phyloP scores from a whole-genome alignment of 2,113 vertebrate genomes.

The Sorex fumeus region DNA sequence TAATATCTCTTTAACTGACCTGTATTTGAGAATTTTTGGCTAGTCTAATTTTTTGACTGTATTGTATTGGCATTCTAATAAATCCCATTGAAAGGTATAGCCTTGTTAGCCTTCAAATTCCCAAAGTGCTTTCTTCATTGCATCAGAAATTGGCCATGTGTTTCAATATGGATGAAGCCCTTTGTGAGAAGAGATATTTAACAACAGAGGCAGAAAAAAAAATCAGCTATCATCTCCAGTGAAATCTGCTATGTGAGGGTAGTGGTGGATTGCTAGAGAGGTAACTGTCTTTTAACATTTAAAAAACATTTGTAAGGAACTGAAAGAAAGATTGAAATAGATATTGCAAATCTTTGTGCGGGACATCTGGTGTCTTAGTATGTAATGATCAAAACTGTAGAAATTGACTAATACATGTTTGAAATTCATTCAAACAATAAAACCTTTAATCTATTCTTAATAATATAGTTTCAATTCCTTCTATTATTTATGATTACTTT shows the following conservation, averaged over 20 bases:
- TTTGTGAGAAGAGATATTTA: constrained; percentile 46
- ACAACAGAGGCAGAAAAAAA: constrained; percentile 38
- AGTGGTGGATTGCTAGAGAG: not conserved
- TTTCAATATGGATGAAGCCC: not conserved
- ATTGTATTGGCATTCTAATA: constrained; percentile 6
- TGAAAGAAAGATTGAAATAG: not conserved
- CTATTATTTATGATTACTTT: constrained; percentile 15
- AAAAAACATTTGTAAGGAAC: not conserved
- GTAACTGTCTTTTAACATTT: constrained; percentile 33
- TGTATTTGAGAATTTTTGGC: not conserved
- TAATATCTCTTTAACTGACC: not conserved
- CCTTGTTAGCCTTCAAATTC: constrained; percentile 67
- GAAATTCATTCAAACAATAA: not conserved
- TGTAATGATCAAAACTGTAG: not conserved
- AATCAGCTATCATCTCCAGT: not conserved
- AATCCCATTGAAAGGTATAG: constrained; percentile 22
- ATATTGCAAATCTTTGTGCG: constrained; percentile 13
- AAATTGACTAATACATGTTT: not conserved
- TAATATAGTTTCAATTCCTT: not conserved
- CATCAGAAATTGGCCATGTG: constrained; percentile 39
- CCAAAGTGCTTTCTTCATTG: constrained; percentile 51
- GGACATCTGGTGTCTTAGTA: not conserved
- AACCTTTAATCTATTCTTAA: constrained; percentile 1
- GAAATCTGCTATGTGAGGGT: not conserved
- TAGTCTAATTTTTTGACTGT: constrained; percentile 16